Percentiles rank a stretch among this genome's conserved stretches.
Conservation (phyloP, 2,113 vertebrate genomes). For the Pristiophorus japonicus region DNA sequence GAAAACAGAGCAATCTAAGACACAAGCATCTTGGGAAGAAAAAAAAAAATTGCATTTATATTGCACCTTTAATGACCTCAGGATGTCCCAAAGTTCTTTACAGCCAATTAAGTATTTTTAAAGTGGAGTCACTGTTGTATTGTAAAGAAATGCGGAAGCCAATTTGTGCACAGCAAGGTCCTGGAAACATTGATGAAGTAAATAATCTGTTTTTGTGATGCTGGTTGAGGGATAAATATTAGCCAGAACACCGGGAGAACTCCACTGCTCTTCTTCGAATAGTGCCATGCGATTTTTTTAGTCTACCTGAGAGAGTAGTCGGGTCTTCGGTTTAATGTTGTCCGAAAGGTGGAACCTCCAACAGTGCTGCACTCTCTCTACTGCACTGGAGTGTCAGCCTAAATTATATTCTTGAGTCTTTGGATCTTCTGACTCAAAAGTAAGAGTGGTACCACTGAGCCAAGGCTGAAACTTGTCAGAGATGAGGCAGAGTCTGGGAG, state of each 20-base stretch:
- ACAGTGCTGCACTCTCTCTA: neutral
- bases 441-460: neutral
- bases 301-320: neutral
- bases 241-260: neutral
- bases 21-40: neutral
- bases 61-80: neutral
- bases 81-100: neutral
- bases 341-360: neutral
- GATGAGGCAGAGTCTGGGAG: no score
- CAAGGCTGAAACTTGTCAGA: neutral
- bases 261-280: neutral
- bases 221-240: neutral
- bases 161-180: neutral
- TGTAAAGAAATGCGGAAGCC: neutral
- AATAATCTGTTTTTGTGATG: neutral
- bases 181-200: neutral
- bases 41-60: neutral
- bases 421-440: neutral
- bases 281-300: neutral
- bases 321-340: neutral
- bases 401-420: neutral
- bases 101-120: neutral
- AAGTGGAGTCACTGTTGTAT: neutral
- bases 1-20: neutral
- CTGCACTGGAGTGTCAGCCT: neutral